Evolutionary conservation across 2,888 invertebrate genomes (phyloP), one percentile per base, ranked within the genome.

Genomic region (Cephus runcator): DNA sequence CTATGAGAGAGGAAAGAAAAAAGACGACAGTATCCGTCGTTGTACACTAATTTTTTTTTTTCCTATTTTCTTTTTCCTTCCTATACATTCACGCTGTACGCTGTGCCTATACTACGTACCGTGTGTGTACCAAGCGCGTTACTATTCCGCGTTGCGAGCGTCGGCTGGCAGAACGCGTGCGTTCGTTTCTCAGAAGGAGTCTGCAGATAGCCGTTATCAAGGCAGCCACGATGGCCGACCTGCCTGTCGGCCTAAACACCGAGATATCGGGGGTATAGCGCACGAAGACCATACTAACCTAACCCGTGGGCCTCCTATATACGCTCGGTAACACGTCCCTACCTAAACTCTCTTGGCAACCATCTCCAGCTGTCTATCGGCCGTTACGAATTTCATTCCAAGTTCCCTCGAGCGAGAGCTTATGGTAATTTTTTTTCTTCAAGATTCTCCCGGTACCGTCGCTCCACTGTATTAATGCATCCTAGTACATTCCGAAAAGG

Each of bases 151-250:
- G 56, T 23, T 9, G 56, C 9, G 40, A 56, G 56, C 56, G 56
- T 56, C 56, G 23, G 56, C 56, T 56, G 23, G 56, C 56, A 9
- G 56, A 56, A 56, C 23, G 56, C 56, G 56, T 23, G 56, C 56
- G 23, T 56, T 56, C 56, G 56, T 56, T 56, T 56, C 56, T 56
- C 56, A 56, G 56, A 56, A 56, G 56, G 23, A 56, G 56, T 56
- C 23, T n/a, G 30, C 33, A 77, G 77, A 77, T 77, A 77, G 77
- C 77, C 71, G 77, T 77, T 77, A 77, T 77, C 77, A 77, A 77
- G 56, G 69, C 69, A 36, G 69, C 69, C 77, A 77, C 75, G 77
- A 77, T 77, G 77, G 77, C 77, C 77, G 77, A 76, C 76, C 74
- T 69, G 74, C 68, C 74, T n/a, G 35, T 34, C 56, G 56, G 56